Percentiles rank a stretch among this genome's conserved stretches.
Evolutionary conservation across 2,113 vertebrate species (phyloP).

Genomic region (Gallinago paraguaiae): DNA sequence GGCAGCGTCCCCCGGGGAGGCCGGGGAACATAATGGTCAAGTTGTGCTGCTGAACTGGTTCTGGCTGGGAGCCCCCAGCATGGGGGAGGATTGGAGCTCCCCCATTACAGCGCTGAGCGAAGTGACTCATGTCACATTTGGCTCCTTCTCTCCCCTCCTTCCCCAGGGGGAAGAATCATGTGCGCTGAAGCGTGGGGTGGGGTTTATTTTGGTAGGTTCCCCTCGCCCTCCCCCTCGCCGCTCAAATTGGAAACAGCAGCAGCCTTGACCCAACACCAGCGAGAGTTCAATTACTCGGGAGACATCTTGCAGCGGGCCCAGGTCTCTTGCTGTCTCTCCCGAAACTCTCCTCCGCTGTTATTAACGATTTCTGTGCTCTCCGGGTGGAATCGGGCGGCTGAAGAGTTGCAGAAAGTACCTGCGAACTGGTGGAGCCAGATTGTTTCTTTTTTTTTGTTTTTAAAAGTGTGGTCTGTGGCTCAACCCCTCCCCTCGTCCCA

Average conservation of each 20-base stretch:
- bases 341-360: rapidly evolving
- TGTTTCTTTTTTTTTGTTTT: not conserved
- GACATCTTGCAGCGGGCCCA: not conserved
- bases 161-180: not conserved
- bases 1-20: not conserved
- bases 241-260: not conserved
- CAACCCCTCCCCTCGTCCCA: not conserved
- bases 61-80: not conserved
- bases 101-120: not conserved
- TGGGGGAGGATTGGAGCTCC: not conserved
- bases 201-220: not conserved
- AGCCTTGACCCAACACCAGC: not conserved
- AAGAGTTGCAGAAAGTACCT: not conserved
- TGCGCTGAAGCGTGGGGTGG: not conserved
- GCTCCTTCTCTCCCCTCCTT: not conserved
- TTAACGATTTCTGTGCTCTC: not conserved
- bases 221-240: not conserved
- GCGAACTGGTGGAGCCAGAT: not conserved
- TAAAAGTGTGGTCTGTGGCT: not conserved
- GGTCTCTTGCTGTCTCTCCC: not conserved
- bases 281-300: not conserved
- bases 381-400: not conserved
- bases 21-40: not conserved
- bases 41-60: not conserved
- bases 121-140: not conserved